A percentile compares a stretch with the other conserved stretches of the same genome.
These are phyloP conservation scores for Tiliqua scincoides DNA, from an alignment of 2,113 vertebrate species.

Conservation along the genomic window DNA sequence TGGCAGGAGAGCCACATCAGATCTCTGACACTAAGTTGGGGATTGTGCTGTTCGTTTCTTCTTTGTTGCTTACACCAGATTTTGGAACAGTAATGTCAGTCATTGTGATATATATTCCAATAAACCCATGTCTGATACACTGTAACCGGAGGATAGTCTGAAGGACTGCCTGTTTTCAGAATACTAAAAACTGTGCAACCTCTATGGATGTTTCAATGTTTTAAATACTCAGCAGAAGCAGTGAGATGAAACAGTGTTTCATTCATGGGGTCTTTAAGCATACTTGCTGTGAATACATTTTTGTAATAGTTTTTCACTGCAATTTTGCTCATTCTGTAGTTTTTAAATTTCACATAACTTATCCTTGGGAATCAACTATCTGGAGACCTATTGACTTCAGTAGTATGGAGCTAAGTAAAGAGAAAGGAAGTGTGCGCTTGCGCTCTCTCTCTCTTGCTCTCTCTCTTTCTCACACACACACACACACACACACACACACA, in stretches of 20 bases:
- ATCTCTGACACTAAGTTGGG: no score
- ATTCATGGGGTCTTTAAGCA: background rate
- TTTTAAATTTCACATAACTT: constrained; percentile 4
- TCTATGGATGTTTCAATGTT: constrained; percentile 24
- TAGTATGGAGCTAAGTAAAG: background rate
- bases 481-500: no score
- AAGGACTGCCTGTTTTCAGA: constrained; percentile 23
- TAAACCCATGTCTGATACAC: constrained; percentile 45
- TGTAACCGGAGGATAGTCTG: constrained; percentile 43
- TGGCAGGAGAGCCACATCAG: no score
- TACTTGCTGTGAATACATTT: background rate
- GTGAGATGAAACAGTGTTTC: background rate
- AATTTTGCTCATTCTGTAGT: background rate
- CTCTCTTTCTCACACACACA: no score
- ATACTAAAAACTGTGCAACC: constrained; percentile 45
- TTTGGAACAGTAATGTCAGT: constrained; percentile 45
- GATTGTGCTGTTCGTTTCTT: no score
- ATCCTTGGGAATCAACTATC: no score
- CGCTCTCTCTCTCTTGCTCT: no score
- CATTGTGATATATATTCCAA: constrained; percentile 20
- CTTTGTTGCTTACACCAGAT: constrained; percentile 17
- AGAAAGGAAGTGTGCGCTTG: no score
- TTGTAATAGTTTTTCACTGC: background rate
- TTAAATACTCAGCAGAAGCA: constrained; percentile 36
- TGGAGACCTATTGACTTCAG: background rate